Base-by-base conservation (phyloP, 1,140 invertebrate genomes). In the Oppia nitens region DNA sequence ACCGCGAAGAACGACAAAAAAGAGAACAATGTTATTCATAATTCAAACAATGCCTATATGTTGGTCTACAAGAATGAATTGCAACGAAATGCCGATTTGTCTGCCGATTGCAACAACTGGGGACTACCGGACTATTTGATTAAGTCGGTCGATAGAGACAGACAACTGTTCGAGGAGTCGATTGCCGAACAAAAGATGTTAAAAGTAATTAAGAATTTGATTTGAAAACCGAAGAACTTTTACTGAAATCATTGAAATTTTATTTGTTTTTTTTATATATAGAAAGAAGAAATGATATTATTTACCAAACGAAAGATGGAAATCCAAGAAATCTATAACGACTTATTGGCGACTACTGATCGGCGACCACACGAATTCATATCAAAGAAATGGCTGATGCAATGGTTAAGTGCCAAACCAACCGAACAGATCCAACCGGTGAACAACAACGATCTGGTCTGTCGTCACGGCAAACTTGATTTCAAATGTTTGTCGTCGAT, bases 21-120 rank as follows among this genome's bases (percentile, higher is more conserved):
- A 62, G 17, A 17, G 17, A 62, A 65, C 1, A 76, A 74, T 66
- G 73, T 73, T 24, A 63, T 57, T 52, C 71, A 74, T 61, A 62
- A 68, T 9, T 75, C 75, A 14, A 70, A 68, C 47, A 80, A 78
- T 64, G 80, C 79, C 3, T 83, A 82, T 63, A 82, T 82, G 80
- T 70, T 82, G 59, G 79, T 82, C 2, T 82, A 82, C 66, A 76
- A 53, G 53, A 57, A 51, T 47, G 55, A 63, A 55, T 29, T 40
- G 51, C 56, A 62, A 62, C 27, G 45, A 45, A 60, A 57, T 27
- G 49, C 40, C 57, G 49, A 17, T 49, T 56, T 60, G 29, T 52
- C 47, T 14, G 54, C 60, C 12, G 60, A 63, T 32, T 63, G 27
- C 6, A 20, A 17, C 14, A 45, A 62, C 45, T 66, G 62, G 52